Evolutionary conservation across 2,797 vertebrate species (phyloP), one percentile per base, ranked within the genome.

Genomic region (Lutjanus argentimaculatus): DNA sequence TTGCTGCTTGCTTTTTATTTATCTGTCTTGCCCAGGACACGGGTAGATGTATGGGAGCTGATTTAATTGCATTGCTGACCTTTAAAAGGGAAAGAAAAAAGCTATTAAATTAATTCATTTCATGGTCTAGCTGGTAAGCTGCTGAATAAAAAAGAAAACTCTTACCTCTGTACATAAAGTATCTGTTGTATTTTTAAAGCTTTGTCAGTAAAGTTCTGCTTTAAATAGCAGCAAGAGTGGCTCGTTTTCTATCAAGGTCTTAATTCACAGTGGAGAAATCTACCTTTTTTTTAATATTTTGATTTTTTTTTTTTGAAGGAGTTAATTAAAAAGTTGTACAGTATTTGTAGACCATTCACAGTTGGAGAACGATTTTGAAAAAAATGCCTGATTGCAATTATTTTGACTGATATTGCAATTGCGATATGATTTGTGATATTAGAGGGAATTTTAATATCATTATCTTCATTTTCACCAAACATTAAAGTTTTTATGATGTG

Each of bases 11-110:
- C 46, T 51, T 66, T 59, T 74, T 85, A 58, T 89, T 73, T 75
- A 30, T 73, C 57, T 75, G 58, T 77, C 56, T 80, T 2, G 1
- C 63, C 72, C 63, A 53, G 58, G 49, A 85, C 64, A 46, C 46
- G 42, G 2, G 51, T 8, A 80, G 73, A 80, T 80, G 69, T 42
- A 70, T 86, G 74, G 13, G 74, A 80, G 67, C 19, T 64, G 81
- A 73, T 89, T 89, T 89, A 91, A 89, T 89, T 90, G 66, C 30
- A 11, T 63, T 10, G 48, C 63, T 89, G 91, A 93, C 93, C 91
- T 92, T 91, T 79, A 61, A 77, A 79, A 69, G 36, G 55, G 58
- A 63, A 52, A 30, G 25, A 75, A 75, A 73, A 79, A 84, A 70
- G 53, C 62, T 40, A 13, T 79, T 77, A 56, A 73, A 85, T 87